Percentiles rank a stretch among this genome's conserved stretches.
Conservation (phyloP, 2,888 invertebrate species). For the Trichopria drosophilae region DNA sequence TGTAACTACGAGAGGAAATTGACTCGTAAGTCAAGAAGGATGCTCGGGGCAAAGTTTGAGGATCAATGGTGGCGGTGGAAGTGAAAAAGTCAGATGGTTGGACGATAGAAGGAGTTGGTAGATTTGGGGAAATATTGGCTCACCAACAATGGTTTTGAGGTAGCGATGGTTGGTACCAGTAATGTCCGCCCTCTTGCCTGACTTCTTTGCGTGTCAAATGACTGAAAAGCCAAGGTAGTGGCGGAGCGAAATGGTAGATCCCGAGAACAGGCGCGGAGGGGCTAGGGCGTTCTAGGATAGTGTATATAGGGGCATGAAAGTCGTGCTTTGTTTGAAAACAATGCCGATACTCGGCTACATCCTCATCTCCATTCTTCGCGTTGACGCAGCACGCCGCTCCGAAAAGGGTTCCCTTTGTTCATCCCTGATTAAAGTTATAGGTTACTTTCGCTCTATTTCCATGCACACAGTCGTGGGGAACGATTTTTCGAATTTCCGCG, state of each 20-base stretch:
- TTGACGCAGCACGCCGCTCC: slow-evolving; percentile 51
- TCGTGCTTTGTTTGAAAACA: slow-evolving; percentile 59
- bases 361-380: slow-evolving; percentile 59
- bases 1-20: too few species aligned
- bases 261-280: slow-evolving; percentile 14
- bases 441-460: too few species aligned
- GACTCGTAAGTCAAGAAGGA: too few species aligned
- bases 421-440: slow-evolving; percentile 57
- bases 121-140: slow-evolving; percentile 45
- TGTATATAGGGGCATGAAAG: slow-evolving; percentile 52
- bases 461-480: too few species aligned
- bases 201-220: slow-evolving; percentile 60
- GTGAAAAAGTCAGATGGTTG: slow-evolving; percentile 15
- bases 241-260: slow-evolving; percentile 17
- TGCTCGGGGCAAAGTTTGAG: too few species aligned
- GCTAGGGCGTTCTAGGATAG: slow-evolving; percentile 36
- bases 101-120: slow-evolving; percentile 21
- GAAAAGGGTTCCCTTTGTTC: slow-evolving; percentile 53
- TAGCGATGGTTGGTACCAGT: slow-evolving; percentile 41
- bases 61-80: slow-evolving; percentile 1
- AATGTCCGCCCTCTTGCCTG: slow-evolving; percentile 53
- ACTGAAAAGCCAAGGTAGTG: slow-evolving; percentile 54
- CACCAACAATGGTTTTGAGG: slow-evolving; percentile 50
- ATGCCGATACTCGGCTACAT: slow-evolving; percentile 60
- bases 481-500: too few species aligned